Evolutionary conservation across 2,797 vertebrate species (phyloP).

Genomic region (Meriones psammophilus): DNA sequence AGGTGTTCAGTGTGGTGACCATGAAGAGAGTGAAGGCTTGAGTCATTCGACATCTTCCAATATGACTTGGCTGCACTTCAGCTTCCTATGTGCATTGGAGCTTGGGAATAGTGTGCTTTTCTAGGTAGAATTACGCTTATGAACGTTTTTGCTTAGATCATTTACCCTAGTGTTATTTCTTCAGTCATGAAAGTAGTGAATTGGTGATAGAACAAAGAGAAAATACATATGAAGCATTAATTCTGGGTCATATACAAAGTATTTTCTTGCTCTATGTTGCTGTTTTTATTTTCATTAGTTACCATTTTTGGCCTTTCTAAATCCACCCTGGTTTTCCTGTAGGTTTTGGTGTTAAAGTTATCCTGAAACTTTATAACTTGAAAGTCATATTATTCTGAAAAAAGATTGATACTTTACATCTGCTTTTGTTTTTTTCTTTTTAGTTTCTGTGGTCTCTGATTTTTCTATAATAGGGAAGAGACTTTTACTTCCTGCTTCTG

Average conservation of each 20-base stretch:
- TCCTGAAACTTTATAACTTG: conserved; percentile 51
- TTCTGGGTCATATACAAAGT: neutral
- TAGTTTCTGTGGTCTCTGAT: conserved; percentile 42
- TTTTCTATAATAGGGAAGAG: conserved; percentile 31
- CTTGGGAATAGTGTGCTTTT: conserved; percentile 1
- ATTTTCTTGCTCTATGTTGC: neutral
- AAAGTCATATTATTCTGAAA: conserved; percentile 51
- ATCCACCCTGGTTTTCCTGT: neutral
- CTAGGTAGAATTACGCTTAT: neutral
- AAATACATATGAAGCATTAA: neutral
- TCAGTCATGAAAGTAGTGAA: neutral
- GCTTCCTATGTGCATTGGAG: neutral
- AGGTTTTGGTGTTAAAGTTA: neutral
- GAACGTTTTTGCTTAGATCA: conserved; percentile 38
- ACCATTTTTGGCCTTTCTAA: conserved; percentile 58
- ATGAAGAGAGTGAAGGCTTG: neutral
- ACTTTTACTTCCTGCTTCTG: neutral
- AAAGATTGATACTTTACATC: conserved; percentile 55
- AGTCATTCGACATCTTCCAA: neutral
- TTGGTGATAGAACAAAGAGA: neutral
- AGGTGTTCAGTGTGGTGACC: neutral
- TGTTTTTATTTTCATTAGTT: conserved; percentile 22
- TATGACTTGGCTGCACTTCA: neutral
- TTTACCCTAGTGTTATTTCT: conserved; percentile 15
- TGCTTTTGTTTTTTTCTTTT: conserved; percentile 14